These are phyloP conservation scores for Chloropsis cyanopogon DNA, from an alignment of 2,113 vertebrate genomes.

Conservation along the genomic window DNA sequence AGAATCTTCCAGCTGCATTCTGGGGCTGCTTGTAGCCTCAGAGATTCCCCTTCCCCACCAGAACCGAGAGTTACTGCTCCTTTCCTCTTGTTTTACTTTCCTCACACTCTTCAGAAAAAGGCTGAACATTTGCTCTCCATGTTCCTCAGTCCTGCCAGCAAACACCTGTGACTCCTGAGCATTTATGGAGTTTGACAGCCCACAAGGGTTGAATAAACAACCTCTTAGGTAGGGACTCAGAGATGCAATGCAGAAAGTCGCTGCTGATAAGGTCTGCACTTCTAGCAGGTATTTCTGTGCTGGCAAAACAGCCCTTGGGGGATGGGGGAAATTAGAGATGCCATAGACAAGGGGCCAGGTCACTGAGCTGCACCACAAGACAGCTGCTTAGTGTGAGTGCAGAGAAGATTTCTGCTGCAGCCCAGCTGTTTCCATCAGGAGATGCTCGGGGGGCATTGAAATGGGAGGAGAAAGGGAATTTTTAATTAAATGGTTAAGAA, in stretches of 20 bases:
- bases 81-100: background rate
- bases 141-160: background rate
- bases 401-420: background rate
- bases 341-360: background rate
- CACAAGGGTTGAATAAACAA: background rate
- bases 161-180: background rate
- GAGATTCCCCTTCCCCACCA: background rate
- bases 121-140: accelerated
- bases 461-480: background rate
- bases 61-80: background rate
- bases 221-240: background rate
- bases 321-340: background rate
- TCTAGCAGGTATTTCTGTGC: background rate
- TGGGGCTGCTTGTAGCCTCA: background rate
- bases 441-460: background rate
- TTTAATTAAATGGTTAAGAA: background rate
- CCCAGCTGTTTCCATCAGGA: background rate
- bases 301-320: background rate
- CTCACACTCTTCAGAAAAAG: background rate
- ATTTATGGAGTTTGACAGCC: background rate
- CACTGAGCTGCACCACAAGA: background rate
- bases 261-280: background rate
- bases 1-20: background rate
- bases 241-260: background rate
- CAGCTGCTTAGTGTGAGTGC: background rate